Evolutionary conservation across 2,797 vertebrate species (phyloP).

Genomic region (Halcyon smyrnensis): DNA sequence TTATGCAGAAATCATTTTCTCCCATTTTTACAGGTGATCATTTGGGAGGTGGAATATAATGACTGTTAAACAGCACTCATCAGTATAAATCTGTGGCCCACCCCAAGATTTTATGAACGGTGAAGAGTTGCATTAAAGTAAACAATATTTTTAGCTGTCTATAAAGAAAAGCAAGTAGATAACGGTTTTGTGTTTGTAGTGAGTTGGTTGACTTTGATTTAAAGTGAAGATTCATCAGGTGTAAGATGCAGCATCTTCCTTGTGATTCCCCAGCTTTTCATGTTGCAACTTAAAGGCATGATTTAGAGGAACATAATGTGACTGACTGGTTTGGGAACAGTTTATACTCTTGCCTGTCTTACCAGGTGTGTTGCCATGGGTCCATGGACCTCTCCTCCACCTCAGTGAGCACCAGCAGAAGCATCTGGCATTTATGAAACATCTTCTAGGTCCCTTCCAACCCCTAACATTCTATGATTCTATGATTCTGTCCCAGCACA

Average conservation of each 20-base stretch:
- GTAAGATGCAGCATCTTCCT: not conserved
- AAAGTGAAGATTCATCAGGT: not conserved
- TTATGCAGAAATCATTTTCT: not conserved
- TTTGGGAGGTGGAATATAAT: not conserved
- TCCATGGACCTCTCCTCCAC: not conserved
- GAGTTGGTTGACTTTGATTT: not conserved
- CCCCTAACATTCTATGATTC: too few relatives aligned
- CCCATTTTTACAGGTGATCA: not conserved
- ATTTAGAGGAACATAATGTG: not conserved
- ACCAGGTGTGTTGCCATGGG: rapidly evolving
- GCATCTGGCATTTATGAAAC: not conserved
- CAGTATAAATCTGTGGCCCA: not conserved
- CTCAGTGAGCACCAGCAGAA: not conserved
- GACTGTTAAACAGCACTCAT: not conserved
- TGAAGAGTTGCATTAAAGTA: not conserved
- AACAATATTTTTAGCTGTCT: not conserved
- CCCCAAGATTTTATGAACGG: not conserved
- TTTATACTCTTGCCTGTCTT: not conserved
- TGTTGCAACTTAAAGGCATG: not conserved
- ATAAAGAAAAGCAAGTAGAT: not conserved
- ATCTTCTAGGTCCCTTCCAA: not conserved
- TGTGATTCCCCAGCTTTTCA: not conserved
- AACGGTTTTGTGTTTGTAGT: not conserved
- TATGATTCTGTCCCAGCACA: not conserved
- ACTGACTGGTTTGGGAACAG: not conserved